Evolutionary conservation across 2,888 invertebrate species (phyloP).

Genomic region (Ischnus inquisitorius): DNA sequence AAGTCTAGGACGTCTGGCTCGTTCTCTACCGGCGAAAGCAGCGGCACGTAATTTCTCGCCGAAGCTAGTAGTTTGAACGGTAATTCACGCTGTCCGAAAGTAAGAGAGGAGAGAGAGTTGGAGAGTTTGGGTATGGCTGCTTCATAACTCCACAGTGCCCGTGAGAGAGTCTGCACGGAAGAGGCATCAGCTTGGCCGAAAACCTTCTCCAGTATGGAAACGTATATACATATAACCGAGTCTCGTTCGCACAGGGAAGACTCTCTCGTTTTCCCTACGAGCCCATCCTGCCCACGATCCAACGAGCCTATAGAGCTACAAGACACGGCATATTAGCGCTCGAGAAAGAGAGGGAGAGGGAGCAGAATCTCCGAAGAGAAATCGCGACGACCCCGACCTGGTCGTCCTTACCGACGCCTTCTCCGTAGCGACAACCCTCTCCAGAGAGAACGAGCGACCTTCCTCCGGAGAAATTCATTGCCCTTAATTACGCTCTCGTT

Average conservation of each 20-base stretch:
- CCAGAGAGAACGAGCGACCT: slow-evolving; percentile 62
- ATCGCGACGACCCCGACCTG: slow-evolving; percentile 57
- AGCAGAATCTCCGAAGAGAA: slow-evolving; percentile 52
- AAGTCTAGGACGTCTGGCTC: slow-evolving; percentile 23
- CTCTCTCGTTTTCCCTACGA: slow-evolving; percentile 48
- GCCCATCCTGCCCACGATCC: slow-evolving; percentile 36
- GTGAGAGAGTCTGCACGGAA: slow-evolving; percentile 12
- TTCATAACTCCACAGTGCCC: slow-evolving; percentile 52
- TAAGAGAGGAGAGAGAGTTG: slow-evolving; percentile 15
- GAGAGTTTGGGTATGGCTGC: slow-evolving; percentile 24
- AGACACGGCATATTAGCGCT: slow-evolving; percentile 6
- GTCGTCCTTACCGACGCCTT: slow-evolving; percentile 46
- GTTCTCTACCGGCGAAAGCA: slow-evolving; percentile 24
- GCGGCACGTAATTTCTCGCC: slow-evolving; percentile 25
- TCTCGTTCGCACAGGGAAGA: slow-evolving; percentile 39
- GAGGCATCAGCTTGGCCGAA: slow-evolving; percentile 41
- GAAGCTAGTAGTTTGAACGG: slow-evolving; percentile 41
- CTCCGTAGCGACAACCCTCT: slow-evolving; percentile 41
- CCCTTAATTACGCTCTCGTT: slow-evolving; percentile 73
- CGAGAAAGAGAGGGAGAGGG: slow-evolving; percentile 17
- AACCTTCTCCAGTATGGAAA: slow-evolving; percentile 31
- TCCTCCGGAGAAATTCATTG: slow-evolving; percentile 72
- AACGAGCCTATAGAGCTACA: slow-evolving; percentile 29
- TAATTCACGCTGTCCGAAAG: slow-evolving; percentile 51
- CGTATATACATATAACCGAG: slow-evolving; percentile 19